Evolutionary conservation across 2,888 invertebrate genomes (phyloP), one percentile per base, ranked within the genome.

Genomic region (Hirtodrosophila alboralis): DNA sequence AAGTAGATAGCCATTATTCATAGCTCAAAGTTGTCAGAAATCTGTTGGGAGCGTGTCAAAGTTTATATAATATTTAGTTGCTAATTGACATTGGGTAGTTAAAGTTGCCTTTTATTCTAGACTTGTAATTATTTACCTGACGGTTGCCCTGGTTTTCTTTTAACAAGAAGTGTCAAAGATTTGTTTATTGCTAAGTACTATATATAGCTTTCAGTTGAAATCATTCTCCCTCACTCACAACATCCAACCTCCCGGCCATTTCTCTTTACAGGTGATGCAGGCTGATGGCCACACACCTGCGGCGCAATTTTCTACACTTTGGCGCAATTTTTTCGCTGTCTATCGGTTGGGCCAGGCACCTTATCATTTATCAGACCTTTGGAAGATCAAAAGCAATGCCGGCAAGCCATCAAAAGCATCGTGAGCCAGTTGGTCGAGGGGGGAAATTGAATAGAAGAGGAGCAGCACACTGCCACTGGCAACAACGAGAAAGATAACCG

Each of bases 321-420:
- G 41, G 62, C 37, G 45, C 12, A 60, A 12, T 52, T 61, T 10
- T 53, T 31, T 33, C 28, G 12, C 13, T 56, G 34, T 33, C 40
- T 51, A 52, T 14, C 26, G 58, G 13, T 21, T 38, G 26, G 33
- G 16, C 28, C 52, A 40, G 56, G 40, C 53, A 64, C 66, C 75
- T 79, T 78, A 81, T 81, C 78, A 78, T 79, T 79, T 79, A 75
- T 79, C 78, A 81, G 78, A 58, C 49, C 62, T 57, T 52, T 58
- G 51, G 34, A 60, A 78, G 81, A 81, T 81, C 78, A 79, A 79
- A 81, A 72, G 69, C 75, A 61, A 48, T 33, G 58, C 51, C 45
- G 54, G 49, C 41, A 43, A 54, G 54, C 58, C 69, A 69, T 69
- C 69, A 69, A 69, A 68, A 51, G 37, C 57, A 47, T 40, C 18